Percentiles rank a stretch among this genome's conserved stretches.
Evolutionary conservation across 2,888 invertebrate species (phyloP).

Genomic region (Campopleginae sp.): DNA sequence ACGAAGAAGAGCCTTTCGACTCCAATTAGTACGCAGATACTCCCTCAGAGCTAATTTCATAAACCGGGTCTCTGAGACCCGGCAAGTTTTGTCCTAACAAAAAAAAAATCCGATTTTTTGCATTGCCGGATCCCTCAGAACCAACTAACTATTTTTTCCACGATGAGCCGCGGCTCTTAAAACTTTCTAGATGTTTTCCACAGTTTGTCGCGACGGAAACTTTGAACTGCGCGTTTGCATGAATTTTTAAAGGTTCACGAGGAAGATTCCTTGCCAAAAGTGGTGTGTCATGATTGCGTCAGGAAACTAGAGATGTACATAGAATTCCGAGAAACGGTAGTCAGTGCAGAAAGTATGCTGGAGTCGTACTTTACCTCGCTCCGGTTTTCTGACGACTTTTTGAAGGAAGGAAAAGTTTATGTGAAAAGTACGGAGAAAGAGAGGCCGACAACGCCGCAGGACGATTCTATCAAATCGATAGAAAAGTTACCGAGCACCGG

Average conservation of each 20-base stretch:
- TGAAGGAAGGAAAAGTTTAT: constrained; percentile 87
- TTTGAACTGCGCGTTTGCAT: background rate
- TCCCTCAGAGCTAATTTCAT: background rate
- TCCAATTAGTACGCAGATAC: background rate
- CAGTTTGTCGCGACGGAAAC: background rate
- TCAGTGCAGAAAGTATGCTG: constrained; percentile 88
- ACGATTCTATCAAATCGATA: constrained; percentile 76
- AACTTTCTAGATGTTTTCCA: background rate
- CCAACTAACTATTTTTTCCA: background rate
- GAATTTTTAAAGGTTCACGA: constrained; percentile 86
- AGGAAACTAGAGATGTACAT: constrained; percentile 87
- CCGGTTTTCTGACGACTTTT: constrained; percentile 87
- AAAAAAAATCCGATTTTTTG: too few relatives aligned
- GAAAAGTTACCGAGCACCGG: constrained; percentile 72
- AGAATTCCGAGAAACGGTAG: constrained; percentile 88
- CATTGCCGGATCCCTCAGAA: background rate
- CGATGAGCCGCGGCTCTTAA: background rate
- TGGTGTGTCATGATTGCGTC: constrained; percentile 88
- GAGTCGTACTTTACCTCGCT: constrained; percentile 88
- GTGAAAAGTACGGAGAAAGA: constrained; percentile 82
- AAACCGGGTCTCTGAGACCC: background rate
- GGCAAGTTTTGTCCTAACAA: background rate
- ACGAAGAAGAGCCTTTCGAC: background rate
- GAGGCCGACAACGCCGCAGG: constrained; percentile 74
- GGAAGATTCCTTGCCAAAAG: constrained; percentile 89